Conservation (phyloP, 2,888 invertebrate genomes). For the Sisyra nigra region DNA sequence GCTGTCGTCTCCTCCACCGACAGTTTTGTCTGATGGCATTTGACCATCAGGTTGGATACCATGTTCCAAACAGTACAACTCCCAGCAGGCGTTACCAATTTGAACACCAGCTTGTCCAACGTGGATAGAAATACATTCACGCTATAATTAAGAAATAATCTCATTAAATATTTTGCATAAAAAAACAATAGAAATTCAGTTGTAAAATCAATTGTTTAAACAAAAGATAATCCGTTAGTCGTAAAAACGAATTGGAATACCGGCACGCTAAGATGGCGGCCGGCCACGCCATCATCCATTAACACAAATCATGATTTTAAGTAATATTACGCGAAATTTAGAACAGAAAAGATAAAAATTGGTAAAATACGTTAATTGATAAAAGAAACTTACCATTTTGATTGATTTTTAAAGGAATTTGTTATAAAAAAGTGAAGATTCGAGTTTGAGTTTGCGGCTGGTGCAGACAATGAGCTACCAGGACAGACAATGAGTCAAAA, state of each 20-base stretch:
- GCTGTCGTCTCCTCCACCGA: conserved; percentile 83
- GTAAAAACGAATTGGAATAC: background rate
- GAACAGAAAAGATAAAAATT: background rate
- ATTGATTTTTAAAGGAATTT: conserved; percentile 13
- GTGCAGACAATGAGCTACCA: conserved; percentile 53
- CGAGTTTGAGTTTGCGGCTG: conserved; percentile 25
- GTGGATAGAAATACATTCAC: conserved; percentile 65
- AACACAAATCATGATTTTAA: conserved; percentile 3
- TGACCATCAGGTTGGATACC: conserved; percentile 87
- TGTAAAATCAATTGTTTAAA: background rate
- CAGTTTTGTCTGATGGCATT: conserved; percentile 86
- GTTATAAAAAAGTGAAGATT: conserved; percentile 14
- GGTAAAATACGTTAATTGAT: background rate
- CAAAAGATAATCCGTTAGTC: background rate
- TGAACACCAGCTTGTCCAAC: conserved; percentile 76
- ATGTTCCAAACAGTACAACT: conserved; percentile 74
- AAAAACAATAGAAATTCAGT: background rate
- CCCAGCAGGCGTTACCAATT: conserved; percentile 84
- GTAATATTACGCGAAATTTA: background rate
- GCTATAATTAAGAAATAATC: conserved; percentile 30
- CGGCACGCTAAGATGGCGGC: conserved; percentile 11
- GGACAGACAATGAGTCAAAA: conserved; percentile 41
- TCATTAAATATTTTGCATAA: background rate
- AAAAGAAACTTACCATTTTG: conserved; percentile 21
- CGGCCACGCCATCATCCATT: conserved; percentile 12